Evolutionary conservation across 2,113 vertebrate species (phyloP).

Genomic region (Atrichornis clamosus): DNA sequence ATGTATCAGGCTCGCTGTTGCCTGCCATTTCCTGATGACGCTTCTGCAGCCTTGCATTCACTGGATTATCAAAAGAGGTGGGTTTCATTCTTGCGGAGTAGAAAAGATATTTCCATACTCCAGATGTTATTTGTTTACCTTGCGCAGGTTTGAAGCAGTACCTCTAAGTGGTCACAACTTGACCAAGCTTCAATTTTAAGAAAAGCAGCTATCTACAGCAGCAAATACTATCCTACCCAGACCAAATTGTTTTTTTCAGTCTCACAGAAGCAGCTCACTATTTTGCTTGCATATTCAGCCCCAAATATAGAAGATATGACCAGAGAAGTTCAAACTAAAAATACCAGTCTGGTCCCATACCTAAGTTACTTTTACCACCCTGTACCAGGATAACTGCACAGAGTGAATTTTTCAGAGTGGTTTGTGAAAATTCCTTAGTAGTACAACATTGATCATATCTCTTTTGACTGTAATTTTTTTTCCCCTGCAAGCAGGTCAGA

Average conservation of each 20-base stretch:
- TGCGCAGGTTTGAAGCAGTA: background rate
- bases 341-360: background rate
- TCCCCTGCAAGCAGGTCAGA: background rate
- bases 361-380: background rate
- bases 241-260: background rate
- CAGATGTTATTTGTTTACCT: background rate
- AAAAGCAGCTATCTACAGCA: background rate
- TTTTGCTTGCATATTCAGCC: background rate
- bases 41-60: background rate
- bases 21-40: background rate
- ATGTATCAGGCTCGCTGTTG: background rate
- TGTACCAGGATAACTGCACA: background rate
- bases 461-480: background rate
- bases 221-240: background rate
- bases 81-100: background rate
- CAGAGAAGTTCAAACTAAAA: background rate
- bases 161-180: background rate
- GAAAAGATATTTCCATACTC: background rate
- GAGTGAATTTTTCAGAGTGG: background rate
- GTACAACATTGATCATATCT: background rate
- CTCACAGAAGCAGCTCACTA: background rate
- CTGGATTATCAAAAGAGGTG: background rate
- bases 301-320: background rate
- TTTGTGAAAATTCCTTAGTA: background rate
- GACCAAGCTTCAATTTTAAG: background rate